Percentiles rank a stretch among this genome's conserved stretches.
These are phyloP conservation scores for Drosophila koepferae DNA, from an alignment of 2,888 invertebrate genomes.

Conservation along the genomic window DNA sequence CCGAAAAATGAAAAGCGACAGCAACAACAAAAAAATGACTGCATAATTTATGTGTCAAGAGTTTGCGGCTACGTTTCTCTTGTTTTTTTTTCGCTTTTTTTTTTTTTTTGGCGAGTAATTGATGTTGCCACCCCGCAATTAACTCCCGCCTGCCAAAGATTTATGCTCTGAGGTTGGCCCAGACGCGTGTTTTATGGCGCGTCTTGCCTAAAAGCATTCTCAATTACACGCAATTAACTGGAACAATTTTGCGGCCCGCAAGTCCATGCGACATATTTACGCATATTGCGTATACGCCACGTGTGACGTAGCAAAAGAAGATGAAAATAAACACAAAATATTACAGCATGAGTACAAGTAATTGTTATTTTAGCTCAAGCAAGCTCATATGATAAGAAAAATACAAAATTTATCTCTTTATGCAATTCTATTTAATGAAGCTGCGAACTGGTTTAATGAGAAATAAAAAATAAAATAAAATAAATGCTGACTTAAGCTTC, in stretches of 20 bases:
- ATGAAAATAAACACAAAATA: conserved; percentile 14
- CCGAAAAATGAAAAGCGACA: background rate
- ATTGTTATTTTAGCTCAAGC: conserved; percentile 25
- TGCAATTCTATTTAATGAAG: background rate
- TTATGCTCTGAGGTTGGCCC: conserved; percentile 53
- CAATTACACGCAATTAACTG: conserved; percentile 75
- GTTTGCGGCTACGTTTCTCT: conserved; percentile 57
- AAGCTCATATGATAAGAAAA: conserved; percentile 6
- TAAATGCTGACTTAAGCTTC: background rate
- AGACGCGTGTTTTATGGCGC: conserved; percentile 64
- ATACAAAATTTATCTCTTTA: background rate
- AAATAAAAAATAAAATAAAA: too few relatives aligned
- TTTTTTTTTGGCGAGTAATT: conserved; percentile 58
- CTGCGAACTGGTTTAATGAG: background rate
- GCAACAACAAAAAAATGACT: conserved; percentile 53
- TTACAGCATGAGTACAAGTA: conserved; percentile 28
- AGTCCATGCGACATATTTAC: conserved; percentile 33
- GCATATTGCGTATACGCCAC: conserved; percentile 35
- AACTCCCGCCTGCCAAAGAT: conserved; percentile 61
- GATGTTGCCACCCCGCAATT: conserved; percentile 74
- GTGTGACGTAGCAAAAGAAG: conserved; percentile 24
- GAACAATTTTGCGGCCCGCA: conserved; percentile 51
- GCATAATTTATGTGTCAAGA: conserved; percentile 72
- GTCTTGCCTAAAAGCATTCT: conserved; percentile 61
- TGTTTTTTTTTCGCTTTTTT: conserved; percentile 6